Evolutionary conservation across 2,113 vertebrate species (phyloP).

Genomic region (Amblyopsis rosae): DNA sequence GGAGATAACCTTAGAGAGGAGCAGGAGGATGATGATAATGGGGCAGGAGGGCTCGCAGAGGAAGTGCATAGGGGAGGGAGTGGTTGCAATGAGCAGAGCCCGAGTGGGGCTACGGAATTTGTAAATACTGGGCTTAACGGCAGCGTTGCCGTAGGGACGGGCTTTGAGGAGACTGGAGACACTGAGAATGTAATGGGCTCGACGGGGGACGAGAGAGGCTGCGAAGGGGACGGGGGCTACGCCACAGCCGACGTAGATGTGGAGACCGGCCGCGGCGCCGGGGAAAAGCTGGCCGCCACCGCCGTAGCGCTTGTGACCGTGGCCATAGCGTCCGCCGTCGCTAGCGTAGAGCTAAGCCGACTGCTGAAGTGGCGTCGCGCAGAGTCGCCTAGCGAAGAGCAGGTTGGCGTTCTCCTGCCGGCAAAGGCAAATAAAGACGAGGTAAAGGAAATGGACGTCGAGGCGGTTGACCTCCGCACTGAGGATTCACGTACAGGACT

Average conservation of each 20-base stretch:
- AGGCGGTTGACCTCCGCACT: neutral
- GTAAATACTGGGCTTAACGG: neutral
- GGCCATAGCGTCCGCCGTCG: conserved; percentile 52
- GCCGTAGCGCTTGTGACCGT: conserved; percentile 50
- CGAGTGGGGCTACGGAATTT: neutral
- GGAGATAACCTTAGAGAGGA: conserved; percentile 16
- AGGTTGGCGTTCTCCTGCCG: neutral
- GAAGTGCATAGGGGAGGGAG: neutral
- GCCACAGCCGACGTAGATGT: neutral
- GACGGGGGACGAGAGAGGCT: neutral
- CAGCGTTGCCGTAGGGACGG: conserved; percentile 10
- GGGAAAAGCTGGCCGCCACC: conserved; percentile 27
- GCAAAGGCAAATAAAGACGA: neutral
- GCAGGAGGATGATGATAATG: neutral
- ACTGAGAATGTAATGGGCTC: neutral
- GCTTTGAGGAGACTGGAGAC: conserved; percentile 17
- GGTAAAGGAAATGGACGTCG: neutral
- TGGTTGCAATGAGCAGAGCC: neutral
- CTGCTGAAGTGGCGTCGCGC: neutral
- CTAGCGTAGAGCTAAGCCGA: conserved; percentile 40
- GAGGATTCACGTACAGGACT: neutral
- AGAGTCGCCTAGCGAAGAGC: neutral
- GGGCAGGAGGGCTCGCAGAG: neutral
- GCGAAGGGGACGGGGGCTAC: neutral
- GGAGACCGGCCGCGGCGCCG: neutral